These are phyloP conservation scores for Anser brachyrhynchus DNA, from an alignment of 2,113 vertebrate genomes.

Conservation along the genomic window DNA sequence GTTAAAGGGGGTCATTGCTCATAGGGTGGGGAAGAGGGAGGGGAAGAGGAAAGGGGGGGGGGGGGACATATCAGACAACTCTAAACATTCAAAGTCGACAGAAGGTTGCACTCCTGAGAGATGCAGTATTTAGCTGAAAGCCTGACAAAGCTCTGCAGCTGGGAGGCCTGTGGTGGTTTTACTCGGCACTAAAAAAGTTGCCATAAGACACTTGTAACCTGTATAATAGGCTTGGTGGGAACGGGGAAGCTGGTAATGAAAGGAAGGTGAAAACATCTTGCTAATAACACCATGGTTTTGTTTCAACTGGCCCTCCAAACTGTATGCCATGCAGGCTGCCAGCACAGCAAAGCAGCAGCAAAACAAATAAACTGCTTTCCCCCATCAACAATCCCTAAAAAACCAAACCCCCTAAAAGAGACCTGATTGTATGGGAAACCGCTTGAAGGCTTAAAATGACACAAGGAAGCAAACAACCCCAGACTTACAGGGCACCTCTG, in stretches of 20 bases:
- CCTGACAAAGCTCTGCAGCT: constrained; percentile 66
- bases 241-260: constrained; percentile 45
- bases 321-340: background rate
- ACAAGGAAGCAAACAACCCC: background rate
- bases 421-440: background rate
- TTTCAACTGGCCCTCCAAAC: constrained; percentile 53
- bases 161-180: constrained; percentile 54
- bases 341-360: background rate
- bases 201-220: constrained; percentile 64
- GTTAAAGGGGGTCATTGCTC: constrained; percentile 85
- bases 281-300: constrained; percentile 44
- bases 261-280: constrained; percentile 56
- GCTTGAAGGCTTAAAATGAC: constrained; percentile 21
- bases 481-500: constrained; percentile 65
- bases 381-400: background rate
- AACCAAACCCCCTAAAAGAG: background rate
- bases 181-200: constrained; percentile 42
- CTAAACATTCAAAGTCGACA: constrained; percentile 58
- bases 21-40: constrained; percentile 64
- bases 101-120: constrained; percentile 70
- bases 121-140: constrained; percentile 53
- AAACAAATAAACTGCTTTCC: constrained; percentile 6
- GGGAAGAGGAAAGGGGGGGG: background rate
- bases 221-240: constrained; percentile 69
- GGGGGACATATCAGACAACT: constrained; percentile 24